Evolutionary conservation across 2,113 vertebrate genomes (phyloP).

Genomic region (Microcebus ravelobensis): DNA sequence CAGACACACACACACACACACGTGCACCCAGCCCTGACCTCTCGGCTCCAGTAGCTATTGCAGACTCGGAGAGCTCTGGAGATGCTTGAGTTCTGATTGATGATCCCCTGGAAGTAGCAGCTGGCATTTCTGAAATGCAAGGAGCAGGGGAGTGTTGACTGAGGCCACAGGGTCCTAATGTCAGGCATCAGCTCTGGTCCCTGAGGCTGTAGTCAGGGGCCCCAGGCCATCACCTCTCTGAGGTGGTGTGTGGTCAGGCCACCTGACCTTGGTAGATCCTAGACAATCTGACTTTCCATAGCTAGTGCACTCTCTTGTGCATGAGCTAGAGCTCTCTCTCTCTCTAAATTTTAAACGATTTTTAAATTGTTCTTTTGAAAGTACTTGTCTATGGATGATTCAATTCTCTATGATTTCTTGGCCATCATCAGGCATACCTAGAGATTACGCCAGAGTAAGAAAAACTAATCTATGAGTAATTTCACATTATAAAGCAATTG

Average conservation of each 20-base stretch:
- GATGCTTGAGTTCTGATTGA: conserved; percentile 79
- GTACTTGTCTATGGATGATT: conserved; percentile 17
- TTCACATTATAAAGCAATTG: conserved; percentile 19
- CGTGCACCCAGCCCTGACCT: conserved; percentile 71
- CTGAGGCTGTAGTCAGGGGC: neutral
- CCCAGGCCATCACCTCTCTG: neutral
- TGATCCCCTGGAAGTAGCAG: conserved; percentile 84
- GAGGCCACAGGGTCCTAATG: neutral
- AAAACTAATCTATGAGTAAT: neutral
- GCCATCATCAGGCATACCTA: neutral
- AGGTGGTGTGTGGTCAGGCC: neutral
- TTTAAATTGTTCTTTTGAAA: conserved; percentile 14
- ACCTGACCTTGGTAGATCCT: neutral
- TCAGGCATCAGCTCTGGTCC: neutral
- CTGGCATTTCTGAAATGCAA: conserved; percentile 83
- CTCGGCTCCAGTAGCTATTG: conserved; percentile 90
- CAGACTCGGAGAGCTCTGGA: conserved; percentile 87
- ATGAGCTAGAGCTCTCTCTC: neutral
- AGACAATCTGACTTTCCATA: neutral
- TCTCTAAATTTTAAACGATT: neutral
- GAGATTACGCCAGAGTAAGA: neutral
- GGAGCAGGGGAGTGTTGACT: neutral
- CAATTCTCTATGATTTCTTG: neutral
- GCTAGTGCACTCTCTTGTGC: neutral
- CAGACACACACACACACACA: neutral